Percentiles rank a stretch among this genome's conserved stretches.
Conservation (phyloP, 2,888 invertebrate genomes). For the Steinernema carpocapsae region DNA sequence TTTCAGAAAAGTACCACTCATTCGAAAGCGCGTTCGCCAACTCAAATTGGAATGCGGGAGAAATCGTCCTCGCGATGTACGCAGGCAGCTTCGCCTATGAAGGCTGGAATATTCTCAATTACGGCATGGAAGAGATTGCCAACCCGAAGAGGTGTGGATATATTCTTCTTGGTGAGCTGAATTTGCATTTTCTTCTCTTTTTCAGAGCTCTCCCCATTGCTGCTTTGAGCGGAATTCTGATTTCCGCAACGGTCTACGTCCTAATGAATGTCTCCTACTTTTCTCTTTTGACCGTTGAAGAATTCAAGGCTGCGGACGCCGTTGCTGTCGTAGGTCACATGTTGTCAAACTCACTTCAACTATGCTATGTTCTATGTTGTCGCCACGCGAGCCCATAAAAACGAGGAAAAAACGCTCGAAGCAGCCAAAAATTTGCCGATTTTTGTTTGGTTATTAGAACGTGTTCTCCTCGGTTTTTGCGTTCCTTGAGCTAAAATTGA, state of each 20-base stretch:
- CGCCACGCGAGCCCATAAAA: no score
- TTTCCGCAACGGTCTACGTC: conserved; percentile 76
- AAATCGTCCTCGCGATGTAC: conserved; percentile 1
- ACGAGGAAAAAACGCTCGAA: no score
- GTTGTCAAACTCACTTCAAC: not conserved
- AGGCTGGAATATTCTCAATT: conserved; percentile 56
- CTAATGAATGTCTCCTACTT: conserved; percentile 72
- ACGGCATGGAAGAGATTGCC: conserved; percentile 53
- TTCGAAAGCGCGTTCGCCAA: not conserved
- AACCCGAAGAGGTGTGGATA: conserved; percentile 53
- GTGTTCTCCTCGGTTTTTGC: no score
- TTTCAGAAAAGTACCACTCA: not conserved
- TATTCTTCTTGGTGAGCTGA: no score
- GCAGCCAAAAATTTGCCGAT: no score
- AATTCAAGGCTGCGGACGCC: conserved; percentile 53
- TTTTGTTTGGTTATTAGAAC: no score
- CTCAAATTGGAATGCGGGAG: not conserved
- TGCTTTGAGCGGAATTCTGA: conserved; percentile 50
- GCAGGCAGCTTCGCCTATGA: conserved; percentile 53
- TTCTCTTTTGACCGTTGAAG: conserved; percentile 54
- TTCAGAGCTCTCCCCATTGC: conserved; percentile 54
- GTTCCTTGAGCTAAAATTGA: no score
- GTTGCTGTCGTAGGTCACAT: conserved; percentile 56
- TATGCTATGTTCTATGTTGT: not conserved
- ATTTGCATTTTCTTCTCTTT: no score